A percentile compares a stretch with the other conserved stretches of the same genome.
phyloP scores from a whole-genome alignment of 2,797 vertebrate species.

The Novumbra hubbsi region DNA sequence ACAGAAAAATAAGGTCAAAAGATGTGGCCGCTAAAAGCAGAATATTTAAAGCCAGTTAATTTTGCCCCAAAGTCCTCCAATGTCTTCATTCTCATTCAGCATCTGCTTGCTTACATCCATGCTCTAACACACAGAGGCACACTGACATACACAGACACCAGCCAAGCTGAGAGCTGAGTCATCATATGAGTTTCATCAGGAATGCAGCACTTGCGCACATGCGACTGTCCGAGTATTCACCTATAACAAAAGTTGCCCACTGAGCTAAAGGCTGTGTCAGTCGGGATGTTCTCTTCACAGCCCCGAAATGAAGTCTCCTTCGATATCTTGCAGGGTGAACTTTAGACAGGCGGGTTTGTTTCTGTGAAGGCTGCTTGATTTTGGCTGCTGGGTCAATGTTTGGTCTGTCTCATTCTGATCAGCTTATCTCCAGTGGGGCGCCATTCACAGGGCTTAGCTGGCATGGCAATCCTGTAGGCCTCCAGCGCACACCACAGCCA shows the following conservation, averaged over 20 bases:
- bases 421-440: conserved; percentile 37
- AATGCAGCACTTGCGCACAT: neutral
- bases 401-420: conserved; percentile 37
- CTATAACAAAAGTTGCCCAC: neutral
- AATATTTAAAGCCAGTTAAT: neutral
- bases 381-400: conserved; percentile 44
- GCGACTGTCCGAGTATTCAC: neutral
- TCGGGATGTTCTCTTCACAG: neutral
- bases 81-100: neutral
- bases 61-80: neutral
- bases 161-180: conserved; percentile 12
- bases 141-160: neutral
- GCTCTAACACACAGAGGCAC: neutral
- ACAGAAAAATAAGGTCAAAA: conserved; percentile 39
- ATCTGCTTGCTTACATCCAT: neutral
- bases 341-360: neutral
- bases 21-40: neutral
- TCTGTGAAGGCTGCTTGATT: conserved; percentile 24
- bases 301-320: neutral
- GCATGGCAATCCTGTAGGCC: conserved; percentile 28
- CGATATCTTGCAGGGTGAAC: neutral
- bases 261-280: conserved; percentile 12
- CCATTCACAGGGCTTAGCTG: conserved; percentile 48
- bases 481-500: conserved; percentile 37
- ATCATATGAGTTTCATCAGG: conserved; percentile 19